phyloP scores from a whole-genome alignment of 2,888 invertebrate genomes.

The Molorchus minor region DNA sequence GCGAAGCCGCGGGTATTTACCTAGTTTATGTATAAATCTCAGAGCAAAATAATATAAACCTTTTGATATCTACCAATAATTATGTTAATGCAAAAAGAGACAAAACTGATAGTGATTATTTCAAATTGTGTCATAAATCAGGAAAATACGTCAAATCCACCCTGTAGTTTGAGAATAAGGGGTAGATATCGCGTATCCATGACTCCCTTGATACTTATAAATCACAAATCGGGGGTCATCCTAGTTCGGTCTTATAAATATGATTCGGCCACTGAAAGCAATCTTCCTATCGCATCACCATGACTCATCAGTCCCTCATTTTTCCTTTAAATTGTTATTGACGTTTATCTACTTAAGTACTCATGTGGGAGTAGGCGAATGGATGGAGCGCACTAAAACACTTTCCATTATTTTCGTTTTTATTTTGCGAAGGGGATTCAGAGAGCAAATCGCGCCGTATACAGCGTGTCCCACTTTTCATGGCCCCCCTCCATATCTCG shows the following conservation, averaged over 20 bases:
- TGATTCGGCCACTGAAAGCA: conserved; percentile 47
- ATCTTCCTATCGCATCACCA: conserved; percentile 45
- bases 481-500: background rate
- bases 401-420: conserved; percentile 6
- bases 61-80: no score
- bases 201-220: conserved; percentile 54
- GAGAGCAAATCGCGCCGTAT: background rate
- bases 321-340: conserved; percentile 44
- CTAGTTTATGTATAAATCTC: no score
- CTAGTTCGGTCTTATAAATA: conserved; percentile 56
- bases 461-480: no score
- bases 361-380: conserved; percentile 25
- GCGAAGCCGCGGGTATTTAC: no score
- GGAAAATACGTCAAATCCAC: no score
- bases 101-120: no score
- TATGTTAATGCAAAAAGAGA: no score
- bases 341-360: conserved; percentile 44
- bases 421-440: conserved; percentile 3
- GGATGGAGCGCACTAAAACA: background rate
- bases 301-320: conserved; percentile 48
- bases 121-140: no score
- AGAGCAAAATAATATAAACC: no score
- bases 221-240: conserved; percentile 58
- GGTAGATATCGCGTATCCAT: conserved; percentile 49
- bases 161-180: no score